Evolutionary conservation across 2,113 vertebrate genomes (phyloP).

Genomic region (Xerus inauris): DNA sequence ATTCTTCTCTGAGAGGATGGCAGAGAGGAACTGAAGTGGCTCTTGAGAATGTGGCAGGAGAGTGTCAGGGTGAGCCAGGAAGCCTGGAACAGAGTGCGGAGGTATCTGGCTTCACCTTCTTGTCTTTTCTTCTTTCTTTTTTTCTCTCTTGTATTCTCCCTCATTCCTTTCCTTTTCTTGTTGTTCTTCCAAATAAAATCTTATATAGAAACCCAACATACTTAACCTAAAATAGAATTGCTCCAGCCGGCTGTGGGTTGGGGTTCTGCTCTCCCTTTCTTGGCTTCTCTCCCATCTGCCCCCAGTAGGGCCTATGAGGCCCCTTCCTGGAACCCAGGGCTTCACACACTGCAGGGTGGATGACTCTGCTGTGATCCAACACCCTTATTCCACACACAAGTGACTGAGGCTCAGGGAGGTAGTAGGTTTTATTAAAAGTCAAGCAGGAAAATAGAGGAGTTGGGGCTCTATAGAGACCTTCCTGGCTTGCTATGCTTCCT

Average conservation of each 20-base stretch:
- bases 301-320: fast-evolving
- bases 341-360: background rate
- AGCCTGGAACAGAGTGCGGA: background rate
- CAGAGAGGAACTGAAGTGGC: background rate
- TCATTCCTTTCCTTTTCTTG: background rate
- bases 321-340: background rate
- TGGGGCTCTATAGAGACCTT: background rate
- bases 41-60: constrained; percentile 43
- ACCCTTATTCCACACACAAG: too few species aligned
- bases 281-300: background rate
- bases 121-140: background rate
- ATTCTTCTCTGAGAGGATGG: constrained; percentile 45
- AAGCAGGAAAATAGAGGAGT: background rate
- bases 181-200: background rate
- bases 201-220: background rate
- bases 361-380: background rate
- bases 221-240: background rate
- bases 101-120: background rate
- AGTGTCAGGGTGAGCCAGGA: background rate
- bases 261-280: background rate
- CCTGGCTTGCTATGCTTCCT: background rate
- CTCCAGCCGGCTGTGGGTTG: background rate
- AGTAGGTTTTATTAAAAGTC: background rate
- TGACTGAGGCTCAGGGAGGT: background rate
- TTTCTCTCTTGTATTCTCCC: background rate